phyloP scores from a whole-genome alignment of 2,888 invertebrate species.

The Netelia inedita region DNA sequence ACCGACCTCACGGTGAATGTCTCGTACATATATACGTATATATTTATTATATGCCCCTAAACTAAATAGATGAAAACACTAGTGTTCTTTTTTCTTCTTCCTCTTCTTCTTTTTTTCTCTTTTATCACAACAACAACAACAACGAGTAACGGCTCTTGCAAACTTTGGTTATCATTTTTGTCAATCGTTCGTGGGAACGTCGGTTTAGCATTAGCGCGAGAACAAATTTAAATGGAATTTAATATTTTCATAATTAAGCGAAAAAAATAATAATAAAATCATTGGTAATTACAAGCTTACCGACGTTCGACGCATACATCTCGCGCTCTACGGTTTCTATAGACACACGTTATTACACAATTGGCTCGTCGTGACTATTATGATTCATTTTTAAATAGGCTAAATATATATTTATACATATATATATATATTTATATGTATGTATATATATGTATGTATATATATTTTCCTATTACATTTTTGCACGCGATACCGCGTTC shows the following conservation, averaged over 20 bases:
- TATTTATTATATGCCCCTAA: conserved; percentile 30
- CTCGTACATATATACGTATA: neutral
- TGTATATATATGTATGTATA: conserved; percentile 44
- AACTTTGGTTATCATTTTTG: conserved; percentile 79
- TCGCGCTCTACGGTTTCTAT: conserved; percentile 42
- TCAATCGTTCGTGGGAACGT: neutral
- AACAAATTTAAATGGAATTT: conserved; percentile 1
- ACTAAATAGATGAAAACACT: conserved; percentile 72
- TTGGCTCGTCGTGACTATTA: conserved; percentile 55
- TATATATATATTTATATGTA: neutral
- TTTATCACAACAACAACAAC: conserved; percentile 79
- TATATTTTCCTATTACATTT: conserved; percentile 36
- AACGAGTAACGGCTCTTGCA: conserved; percentile 77
- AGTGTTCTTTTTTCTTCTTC: conserved; percentile 27
- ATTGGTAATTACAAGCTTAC: conserved; percentile 28
- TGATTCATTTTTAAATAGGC: conserved; percentile 55
- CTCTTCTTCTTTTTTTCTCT: too few species aligned
- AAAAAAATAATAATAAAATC: conserved; percentile 7
- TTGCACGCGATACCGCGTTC: conserved; percentile 42
- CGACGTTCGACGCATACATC: conserved; percentile 37
- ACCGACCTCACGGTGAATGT: too few species aligned
- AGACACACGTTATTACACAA: conserved; percentile 41
- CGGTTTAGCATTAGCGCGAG: neutral
- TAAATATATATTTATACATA: conserved; percentile 45
- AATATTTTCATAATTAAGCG: neutral